Evolutionary conservation across 1,140 invertebrate genomes (phyloP), one percentile per base, ranked within the genome.

Genomic region (Heliconius hermathena): DNA sequence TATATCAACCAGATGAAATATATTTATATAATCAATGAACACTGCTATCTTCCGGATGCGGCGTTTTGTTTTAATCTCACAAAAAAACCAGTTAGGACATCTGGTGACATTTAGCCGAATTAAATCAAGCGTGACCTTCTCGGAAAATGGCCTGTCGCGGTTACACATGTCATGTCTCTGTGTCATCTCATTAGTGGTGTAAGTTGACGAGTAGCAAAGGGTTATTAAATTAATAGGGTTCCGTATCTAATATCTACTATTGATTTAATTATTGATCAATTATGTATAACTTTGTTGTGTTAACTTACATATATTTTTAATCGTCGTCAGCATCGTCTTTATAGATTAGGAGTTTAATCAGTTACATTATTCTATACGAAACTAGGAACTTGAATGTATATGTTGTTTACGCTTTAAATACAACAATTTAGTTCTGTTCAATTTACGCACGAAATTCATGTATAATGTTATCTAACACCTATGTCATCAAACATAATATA

Each of bases 51-150:
- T 26, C 29, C 74, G 60, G 49, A 75, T 75, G 33, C 57, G 20
- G 36, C 54, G 22, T 74, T 73, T 66, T 71, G 52, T 76, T 72
- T 72, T 81, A 29, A n/a, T 46, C 41, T 46, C 29, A 8, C 74
- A 76, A 13, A 49, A 57, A 49, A 76, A 76, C 74, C 20, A 66
- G 74, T 74, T 73, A 72, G 78, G 77, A 82, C 83, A 80, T 74
- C 78, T 73, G 80, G 74, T 82, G 83, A 84, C 83, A 84, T 84
- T 84, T 84, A 79, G 29, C 49, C 74, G 73, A 79, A 77, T 82
- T 79, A 84, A 82, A 77, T 84, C 80, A 83, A 81, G 49, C 76
- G 36, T 79, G 79, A 83, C 79, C 82, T 83, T 83, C 73, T 76
- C n/a, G 41, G 71, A 76, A 73, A 49, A 60, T 82, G 81, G 80